Evolutionary conservation across 2,113 vertebrate species (phyloP).

Genomic region (Tretioscincus oriximinensis): DNA sequence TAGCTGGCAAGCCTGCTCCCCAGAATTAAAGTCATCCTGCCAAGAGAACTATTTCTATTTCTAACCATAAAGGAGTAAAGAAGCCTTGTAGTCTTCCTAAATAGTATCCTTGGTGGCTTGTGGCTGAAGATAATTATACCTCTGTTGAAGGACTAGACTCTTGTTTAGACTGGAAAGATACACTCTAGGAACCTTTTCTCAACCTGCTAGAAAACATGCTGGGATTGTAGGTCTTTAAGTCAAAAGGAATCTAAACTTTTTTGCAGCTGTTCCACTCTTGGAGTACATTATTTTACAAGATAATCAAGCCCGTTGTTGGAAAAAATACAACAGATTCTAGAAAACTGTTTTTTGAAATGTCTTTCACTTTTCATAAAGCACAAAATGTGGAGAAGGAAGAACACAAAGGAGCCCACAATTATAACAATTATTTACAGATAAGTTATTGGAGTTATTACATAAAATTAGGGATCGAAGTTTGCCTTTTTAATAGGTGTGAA

Average conservation of each 20-base stretch:
- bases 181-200: not conserved
- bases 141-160: not conserved
- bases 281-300: no score
- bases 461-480: no score
- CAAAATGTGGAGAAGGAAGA: no score
- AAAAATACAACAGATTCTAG: no score
- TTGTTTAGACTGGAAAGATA: not conserved
- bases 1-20: not conserved
- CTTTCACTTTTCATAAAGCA: no score
- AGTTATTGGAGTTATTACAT: no score
- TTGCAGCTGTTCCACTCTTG: not conserved
- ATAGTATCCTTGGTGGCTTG: not conserved
- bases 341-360: no score
- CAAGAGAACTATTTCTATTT: not conserved
- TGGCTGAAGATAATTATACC: not conserved
- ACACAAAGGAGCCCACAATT: no score
- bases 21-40: not conserved
- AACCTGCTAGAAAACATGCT: not conserved
- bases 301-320: no score
- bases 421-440: no score
- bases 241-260: not conserved
- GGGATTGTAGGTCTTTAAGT: no score
- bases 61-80: not conserved
- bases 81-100: not conserved
- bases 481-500: no score